A percentile compares a stretch with the other conserved stretches of the same genome.
These are phyloP conservation scores for Paramormyrops kingsleyae DNA, from an alignment of 2,113 vertebrate genomes.

Conservation along the genomic window DNA sequence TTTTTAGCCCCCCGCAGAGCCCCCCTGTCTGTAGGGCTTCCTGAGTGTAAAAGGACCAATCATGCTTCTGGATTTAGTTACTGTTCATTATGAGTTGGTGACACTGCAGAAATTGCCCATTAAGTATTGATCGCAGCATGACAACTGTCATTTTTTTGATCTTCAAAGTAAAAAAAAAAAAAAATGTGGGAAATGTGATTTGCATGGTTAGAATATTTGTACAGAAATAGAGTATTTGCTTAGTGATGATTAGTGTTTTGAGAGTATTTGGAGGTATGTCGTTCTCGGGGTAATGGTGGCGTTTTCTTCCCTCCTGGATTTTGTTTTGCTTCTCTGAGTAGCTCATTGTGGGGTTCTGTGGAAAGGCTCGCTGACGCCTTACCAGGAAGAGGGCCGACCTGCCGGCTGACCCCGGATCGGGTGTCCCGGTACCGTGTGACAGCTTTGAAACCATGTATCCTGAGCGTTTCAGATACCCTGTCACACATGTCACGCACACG, in stretches of 20 bases:
- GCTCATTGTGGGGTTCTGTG: not conserved
- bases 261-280: not conserved
- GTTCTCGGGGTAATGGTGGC: not conserved
- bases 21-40: not conserved
- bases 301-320: not conserved
- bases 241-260: not conserved
- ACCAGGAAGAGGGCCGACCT: not conserved
- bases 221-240: not conserved
- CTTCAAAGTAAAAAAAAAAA: not conserved
- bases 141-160: not conserved
- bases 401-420: not conserved
- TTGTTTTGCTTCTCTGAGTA: not conserved
- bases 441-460: not conserved
- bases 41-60: not conserved
- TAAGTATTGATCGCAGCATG: not conserved
- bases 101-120: not conserved
- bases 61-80: not conserved
- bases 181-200: not conserved
- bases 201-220: not conserved
- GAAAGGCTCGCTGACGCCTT: not conserved
- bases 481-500: not conserved
- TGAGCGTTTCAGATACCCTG: not conserved
- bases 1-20: not conserved
- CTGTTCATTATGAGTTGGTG: not conserved
- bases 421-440: not conserved